phyloP scores from a whole-genome alignment of 1,140 invertebrate species.

The Carcinoscorpius rotundicauda region DNA sequence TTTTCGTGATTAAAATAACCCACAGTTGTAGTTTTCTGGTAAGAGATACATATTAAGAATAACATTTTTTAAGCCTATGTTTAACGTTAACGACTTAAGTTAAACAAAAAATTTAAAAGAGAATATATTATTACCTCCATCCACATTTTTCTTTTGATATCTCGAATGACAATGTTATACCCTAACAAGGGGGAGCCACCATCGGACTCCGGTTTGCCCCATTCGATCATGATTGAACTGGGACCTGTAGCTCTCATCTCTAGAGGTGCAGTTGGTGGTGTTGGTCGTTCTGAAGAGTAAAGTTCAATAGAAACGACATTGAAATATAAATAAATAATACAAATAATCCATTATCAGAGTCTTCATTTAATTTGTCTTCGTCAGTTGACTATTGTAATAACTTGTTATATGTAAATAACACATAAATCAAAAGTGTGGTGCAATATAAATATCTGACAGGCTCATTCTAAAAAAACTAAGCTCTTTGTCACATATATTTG shows the following conservation, averaged over 20 bases:
- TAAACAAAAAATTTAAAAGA: neutral
- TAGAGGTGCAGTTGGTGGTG: conserved; percentile 73
- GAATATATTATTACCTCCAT: conserved; percentile 47
- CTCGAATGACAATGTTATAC: conserved; percentile 85
- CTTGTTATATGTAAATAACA: too few relatives aligned
- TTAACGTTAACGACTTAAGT: neutral
- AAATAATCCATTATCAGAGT: too few relatives aligned
- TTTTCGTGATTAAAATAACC: too few relatives aligned
- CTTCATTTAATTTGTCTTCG: too few relatives aligned
- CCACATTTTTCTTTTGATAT: conserved; percentile 88
- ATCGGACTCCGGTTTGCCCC: conserved; percentile 85
- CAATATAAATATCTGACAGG: too few relatives aligned
- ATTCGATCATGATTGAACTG: conserved; percentile 75
- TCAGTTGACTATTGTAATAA: too few relatives aligned
- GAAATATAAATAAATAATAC: conserved; percentile 29
- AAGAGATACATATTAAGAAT: too few relatives aligned
- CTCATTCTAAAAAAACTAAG: too few relatives aligned
- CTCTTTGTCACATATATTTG: too few relatives aligned
- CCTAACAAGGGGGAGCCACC: conserved; percentile 79
- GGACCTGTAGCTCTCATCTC: conserved; percentile 68
- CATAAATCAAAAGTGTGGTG: too few relatives aligned
- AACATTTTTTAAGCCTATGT: too few relatives aligned
- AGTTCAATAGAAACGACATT: conserved; percentile 33
- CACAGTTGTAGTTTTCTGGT: too few relatives aligned
- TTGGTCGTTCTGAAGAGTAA: conserved; percentile 60